Evolutionary conservation across 2,797 vertebrate species (phyloP), one percentile per base, ranked within the genome.

Genomic region (Anableps anableps): DNA sequence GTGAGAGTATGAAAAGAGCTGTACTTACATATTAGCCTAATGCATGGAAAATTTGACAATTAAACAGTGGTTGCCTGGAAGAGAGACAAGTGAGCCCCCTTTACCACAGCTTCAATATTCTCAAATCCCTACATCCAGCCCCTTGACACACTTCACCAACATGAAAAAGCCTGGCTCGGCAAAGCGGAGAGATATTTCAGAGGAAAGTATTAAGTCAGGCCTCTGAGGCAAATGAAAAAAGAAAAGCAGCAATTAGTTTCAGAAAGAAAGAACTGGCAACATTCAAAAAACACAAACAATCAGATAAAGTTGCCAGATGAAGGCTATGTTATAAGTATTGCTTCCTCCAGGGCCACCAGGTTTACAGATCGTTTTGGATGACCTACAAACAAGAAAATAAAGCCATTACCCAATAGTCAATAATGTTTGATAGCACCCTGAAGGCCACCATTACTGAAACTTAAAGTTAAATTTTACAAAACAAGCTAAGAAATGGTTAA

Each of bases 1-100:
- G 64, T 34, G 47, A 80, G 60, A 62, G 58, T 55, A 76, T 47
- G 45, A 75, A 77, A 75, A 70, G 53, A 70, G 53, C 79, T 81
- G 58, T 17, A 82, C 83, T 84, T 89, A 50, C 91, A 83, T 90
- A 88, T 91, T 88, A 79, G 79, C 50, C 77, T 89, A 86, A 90
- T 78, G 77, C 48, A 53, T 84, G 89, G 89, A 92, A 90, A 86
- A 83, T 80, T 62, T 80, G 64, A 74, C 77, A 84, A 84, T 88
- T 79, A 86, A 88, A 85, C 72, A 71, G 75, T 47, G 85, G 81
- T 83, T 78, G 78, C 48, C 79, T 90, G 62, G 47, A 84, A 72
- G 76, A 79, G 50, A 75, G 77, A 90, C n/a, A 73, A 89, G 60
- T 23, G 1, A 83, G 41, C 75, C 48, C 74, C 72, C 26, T 23